Conservation (phyloP, 2,888 invertebrate species). For the Eupithecia exiguata region DNA sequence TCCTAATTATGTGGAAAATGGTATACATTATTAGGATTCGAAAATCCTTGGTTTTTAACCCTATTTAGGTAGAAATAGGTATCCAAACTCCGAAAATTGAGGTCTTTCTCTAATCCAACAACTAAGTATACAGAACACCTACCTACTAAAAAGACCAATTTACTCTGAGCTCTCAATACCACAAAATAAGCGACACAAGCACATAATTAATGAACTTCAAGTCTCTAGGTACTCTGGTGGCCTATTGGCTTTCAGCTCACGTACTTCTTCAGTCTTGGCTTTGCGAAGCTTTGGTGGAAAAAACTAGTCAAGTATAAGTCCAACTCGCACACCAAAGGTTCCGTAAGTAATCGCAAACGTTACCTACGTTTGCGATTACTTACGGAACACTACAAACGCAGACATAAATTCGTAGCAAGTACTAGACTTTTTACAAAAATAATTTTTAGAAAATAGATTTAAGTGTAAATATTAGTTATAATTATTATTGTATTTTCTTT, state of each 20-base stretch:
- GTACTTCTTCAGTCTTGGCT: slow-evolving; percentile 9
- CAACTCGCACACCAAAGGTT: neutral
- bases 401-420: too few species aligned
- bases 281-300: slow-evolving; percentile 7
- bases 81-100: neutral
- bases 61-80: neutral
- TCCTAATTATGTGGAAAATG: neutral
- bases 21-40: neutral
- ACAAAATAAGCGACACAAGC: slow-evolving; percentile 10
- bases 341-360: neutral
- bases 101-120: neutral
- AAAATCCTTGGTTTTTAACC: neutral
- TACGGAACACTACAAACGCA: too few species aligned
- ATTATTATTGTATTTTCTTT: too few species aligned
- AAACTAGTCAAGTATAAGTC: neutral
- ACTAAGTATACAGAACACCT: slow-evolving; percentile 1
- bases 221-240: slow-evolving; percentile 12
- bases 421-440: too few species aligned
- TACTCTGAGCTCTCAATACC: slow-evolving; percentile 16
- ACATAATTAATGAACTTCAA: slow-evolving; percentile 25
- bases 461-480: too few species aligned
- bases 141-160: slow-evolving; percentile 10
- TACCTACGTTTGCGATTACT: too few species aligned
- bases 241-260: slow-evolving; percentile 18
- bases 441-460: too few species aligned